phyloP scores from a whole-genome alignment of 2,888 invertebrate genomes.

The Ormyrus pomaceus region DNA sequence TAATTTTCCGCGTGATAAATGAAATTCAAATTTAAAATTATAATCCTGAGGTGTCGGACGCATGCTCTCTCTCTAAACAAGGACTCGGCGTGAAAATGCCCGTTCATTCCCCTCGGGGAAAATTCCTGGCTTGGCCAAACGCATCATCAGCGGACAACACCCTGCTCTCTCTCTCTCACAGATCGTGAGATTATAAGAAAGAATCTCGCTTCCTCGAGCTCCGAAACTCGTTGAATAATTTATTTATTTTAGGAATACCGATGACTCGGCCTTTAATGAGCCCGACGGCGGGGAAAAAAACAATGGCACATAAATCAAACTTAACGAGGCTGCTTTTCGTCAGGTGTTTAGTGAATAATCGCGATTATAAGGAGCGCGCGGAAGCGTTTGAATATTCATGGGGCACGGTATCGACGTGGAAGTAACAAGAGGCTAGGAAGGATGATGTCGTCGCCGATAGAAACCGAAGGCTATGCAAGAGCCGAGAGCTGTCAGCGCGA shows the following conservation, averaged over 20 bases:
- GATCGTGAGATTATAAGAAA: conserved; percentile 49
- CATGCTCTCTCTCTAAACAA: background rate
- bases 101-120: conserved; percentile 25
- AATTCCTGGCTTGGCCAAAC: conserved; percentile 8
- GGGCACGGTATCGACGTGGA: background rate
- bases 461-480: background rate
- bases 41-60: conserved; percentile 18
- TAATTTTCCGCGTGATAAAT: conserved; percentile 45
- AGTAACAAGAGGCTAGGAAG: background rate
- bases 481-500: background rate
- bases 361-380: conserved; percentile 6
- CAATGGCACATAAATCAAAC: conserved; percentile 51
- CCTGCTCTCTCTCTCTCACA: conserved; percentile 1
- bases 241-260: conserved; percentile 55
- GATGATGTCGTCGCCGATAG: conserved; percentile 16
- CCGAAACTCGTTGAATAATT: conserved; percentile 43
- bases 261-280: conserved; percentile 47
- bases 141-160: conserved; percentile 19
- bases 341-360: conserved; percentile 45
- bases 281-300: background rate
- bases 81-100: conserved; percentile 40
- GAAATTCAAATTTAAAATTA: conserved; percentile 48
- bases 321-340: conserved; percentile 51
- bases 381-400: conserved; percentile 36
- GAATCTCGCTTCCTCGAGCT: conserved; percentile 1